phyloP scores from a whole-genome alignment of 2,888 invertebrate species.

The Drosophila lutescens region DNA sequence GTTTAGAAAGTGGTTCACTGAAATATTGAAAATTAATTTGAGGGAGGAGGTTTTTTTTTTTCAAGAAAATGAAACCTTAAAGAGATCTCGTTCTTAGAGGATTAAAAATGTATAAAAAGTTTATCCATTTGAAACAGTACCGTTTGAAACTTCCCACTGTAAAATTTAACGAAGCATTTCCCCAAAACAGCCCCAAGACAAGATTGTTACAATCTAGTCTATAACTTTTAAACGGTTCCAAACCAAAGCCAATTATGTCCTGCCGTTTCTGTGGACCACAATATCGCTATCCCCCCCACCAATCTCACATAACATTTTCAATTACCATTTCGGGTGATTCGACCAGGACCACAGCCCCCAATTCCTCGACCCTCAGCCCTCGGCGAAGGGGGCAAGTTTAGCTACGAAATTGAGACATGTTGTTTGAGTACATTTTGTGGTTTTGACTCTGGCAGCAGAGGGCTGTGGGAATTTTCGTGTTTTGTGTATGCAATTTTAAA shows the following conservation, averaged over 20 bases:
- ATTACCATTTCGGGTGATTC: conserved; percentile 40
- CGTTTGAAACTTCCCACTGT: neutral
- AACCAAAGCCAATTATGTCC: conserved; percentile 37
- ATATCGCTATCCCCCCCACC: conserved; percentile 19
- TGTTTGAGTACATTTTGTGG: conserved; percentile 72
- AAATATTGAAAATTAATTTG: conserved; percentile 28
- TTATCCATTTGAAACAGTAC: neutral
- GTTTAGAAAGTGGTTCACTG: conserved; percentile 34
- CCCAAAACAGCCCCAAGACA: conserved; percentile 3
- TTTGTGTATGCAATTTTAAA: conserved; percentile 54
- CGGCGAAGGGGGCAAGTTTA: conserved; percentile 30
- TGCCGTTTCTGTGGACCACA: conserved; percentile 20
- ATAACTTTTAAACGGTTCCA: conserved; percentile 35
- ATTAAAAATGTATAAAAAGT: neutral
- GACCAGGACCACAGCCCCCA: conserved; percentile 6
- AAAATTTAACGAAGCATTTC: conserved; percentile 3
- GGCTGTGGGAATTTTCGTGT: conserved; percentile 41
- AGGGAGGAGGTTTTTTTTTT: neutral
- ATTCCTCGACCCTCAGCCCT: neutral
- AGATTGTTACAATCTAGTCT: conserved; percentile 17
- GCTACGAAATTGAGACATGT: conserved; percentile 71
- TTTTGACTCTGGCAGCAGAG: conserved; percentile 33
- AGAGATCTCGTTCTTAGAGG: neutral
- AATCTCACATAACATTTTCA: conserved; percentile 34
- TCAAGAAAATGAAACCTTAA: conserved; percentile 1